Evolutionary conservation across 2,888 invertebrate species (phyloP).

Genomic region (Lochmaea capreae): DNA sequence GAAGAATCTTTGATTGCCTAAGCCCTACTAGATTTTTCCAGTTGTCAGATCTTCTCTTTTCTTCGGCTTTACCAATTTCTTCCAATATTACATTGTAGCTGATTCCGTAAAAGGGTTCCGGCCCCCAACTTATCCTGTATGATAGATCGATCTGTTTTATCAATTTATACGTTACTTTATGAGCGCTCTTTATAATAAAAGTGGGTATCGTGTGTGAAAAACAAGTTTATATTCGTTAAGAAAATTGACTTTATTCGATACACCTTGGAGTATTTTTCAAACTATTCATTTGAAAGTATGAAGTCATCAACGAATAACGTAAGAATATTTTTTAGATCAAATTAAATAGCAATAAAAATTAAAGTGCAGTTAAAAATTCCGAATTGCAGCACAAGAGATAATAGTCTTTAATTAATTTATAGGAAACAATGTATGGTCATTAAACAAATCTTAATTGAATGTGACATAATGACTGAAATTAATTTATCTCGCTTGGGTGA

Average conservation of each 20-base stretch:
- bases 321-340: slow-evolving; percentile 43
- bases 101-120: no score
- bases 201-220: no score
- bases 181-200: no score
- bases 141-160: no score
- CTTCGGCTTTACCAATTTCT: no score
- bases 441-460: slow-evolving; percentile 46
- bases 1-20: no score
- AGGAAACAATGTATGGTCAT: slow-evolving; percentile 44
- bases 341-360: slow-evolving; percentile 50
- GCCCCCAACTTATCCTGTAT: no score
- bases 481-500: slow-evolving; percentile 33
- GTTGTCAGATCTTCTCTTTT: no score
- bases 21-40: no score
- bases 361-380: slow-evolving; percentile 44
- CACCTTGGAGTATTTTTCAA: not conserved
- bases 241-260: not conserved
- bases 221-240: no score
- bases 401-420: slow-evolving; percentile 41
- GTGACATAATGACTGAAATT: slow-evolving; percentile 39
- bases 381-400: slow-evolving; percentile 34
- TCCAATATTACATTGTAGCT: no score
- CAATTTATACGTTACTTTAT: no score
- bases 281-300: not conserved
- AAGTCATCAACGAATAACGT: slow-evolving; percentile 23